Percentiles rank a stretch among this genome's conserved stretches.
These are phyloP conservation scores for Molossus molossus DNA, from an alignment of 2,797 vertebrate genomes.

Conservation along the genomic window DNA sequence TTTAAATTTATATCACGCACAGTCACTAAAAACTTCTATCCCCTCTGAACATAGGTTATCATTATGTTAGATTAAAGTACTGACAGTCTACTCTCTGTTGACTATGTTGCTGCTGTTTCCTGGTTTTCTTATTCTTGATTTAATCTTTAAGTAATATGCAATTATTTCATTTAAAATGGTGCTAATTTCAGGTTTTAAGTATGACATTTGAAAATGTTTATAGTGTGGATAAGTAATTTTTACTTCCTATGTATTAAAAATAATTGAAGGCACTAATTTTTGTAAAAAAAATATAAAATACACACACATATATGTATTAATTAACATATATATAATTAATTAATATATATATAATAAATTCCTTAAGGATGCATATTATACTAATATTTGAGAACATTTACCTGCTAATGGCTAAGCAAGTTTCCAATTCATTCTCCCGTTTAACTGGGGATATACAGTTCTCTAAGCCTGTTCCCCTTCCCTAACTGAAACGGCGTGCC, in stretches of 20 bases:
- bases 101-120: not conserved
- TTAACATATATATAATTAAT: not conserved
- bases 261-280: not conserved
- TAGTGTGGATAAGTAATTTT: conserved; percentile 5
- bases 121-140: conserved; percentile 35
- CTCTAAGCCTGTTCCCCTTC: not conserved
- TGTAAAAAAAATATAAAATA: not conserved
- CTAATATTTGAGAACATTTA: conserved; percentile 2
- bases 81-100: not conserved
- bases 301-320: not conserved
- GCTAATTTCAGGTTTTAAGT: conserved; percentile 9
- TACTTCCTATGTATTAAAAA: not conserved
- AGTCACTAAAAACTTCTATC: not conserved
- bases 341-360: not conserved
- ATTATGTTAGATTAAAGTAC: not conserved
- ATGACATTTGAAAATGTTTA: conserved; percentile 27
- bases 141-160: conserved; percentile 30
- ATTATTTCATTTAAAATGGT: conserved; percentile 47
- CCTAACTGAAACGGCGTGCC: not conserved
- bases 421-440: not conserved
- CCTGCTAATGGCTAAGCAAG: not conserved
- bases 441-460: not conserved
- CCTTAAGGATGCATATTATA: not conserved
- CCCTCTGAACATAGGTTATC: conserved; percentile 20
- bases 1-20: not conserved